Percentiles rank a stretch among this genome's conserved stretches.
Conservation (phyloP, 1,140 invertebrate species). For the silkworm (Bombyx mori) region DNA sequence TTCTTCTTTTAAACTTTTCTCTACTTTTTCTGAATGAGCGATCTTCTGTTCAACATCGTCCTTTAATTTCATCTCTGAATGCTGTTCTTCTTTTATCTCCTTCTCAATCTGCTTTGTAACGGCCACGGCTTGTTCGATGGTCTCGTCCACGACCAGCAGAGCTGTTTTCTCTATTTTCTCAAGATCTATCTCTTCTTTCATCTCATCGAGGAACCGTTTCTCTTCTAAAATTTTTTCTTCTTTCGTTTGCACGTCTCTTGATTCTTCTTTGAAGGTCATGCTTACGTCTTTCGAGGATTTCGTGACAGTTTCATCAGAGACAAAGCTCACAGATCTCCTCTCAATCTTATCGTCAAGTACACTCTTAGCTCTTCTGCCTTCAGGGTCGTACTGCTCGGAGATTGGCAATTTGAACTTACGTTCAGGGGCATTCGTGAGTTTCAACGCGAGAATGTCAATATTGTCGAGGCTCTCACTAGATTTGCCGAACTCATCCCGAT, state of each 20-base stretch:
- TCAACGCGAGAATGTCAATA: neutral
- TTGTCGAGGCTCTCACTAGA: constrained; percentile 2
- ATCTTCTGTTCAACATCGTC: constrained; percentile 1
- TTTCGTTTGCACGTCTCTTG: neutral
- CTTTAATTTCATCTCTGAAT: neutral
- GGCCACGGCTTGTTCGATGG: constrained; percentile 29
- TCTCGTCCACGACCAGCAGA: constrained; percentile 31
- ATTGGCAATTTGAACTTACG: constrained; percentile 48
- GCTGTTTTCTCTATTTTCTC: constrained; percentile 42
- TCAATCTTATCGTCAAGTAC: constrained; percentile 8
- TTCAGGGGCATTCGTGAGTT: constrained; percentile 8
- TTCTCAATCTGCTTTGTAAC: constrained; percentile 34
- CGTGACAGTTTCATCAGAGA: neutral
- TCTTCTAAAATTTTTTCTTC: constrained; percentile 3
- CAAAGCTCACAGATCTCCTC: neutral
- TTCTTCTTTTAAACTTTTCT: neutral
- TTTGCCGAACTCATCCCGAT: constrained; percentile 32
- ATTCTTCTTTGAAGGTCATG: neutral
- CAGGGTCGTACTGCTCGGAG: constrained; percentile 48
- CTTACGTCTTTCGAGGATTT: neutral
- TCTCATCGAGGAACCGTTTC: constrained; percentile 2
- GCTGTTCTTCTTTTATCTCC: constrained; percentile 25
- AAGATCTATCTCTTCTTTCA: constrained; percentile 29
- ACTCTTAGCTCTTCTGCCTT: constrained; percentile 20
- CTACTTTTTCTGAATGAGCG: neutral